Conservation (phyloP, 2,113 vertebrate species). For the Elachura formosa region DNA sequence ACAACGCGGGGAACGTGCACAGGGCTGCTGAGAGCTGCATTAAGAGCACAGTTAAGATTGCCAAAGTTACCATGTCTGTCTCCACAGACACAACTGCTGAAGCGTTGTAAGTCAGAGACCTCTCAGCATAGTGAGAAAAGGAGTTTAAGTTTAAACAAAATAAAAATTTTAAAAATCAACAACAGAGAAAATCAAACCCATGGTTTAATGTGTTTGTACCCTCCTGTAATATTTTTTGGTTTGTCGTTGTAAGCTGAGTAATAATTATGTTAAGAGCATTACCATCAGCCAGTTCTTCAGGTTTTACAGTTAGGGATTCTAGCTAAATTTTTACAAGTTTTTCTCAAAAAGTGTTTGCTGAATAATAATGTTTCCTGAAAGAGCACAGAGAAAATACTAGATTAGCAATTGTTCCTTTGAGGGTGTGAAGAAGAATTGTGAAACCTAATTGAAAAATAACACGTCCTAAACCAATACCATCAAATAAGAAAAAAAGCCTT, state of each 20-base stretch:
- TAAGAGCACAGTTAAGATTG: constrained; percentile 99
- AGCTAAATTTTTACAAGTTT: constrained; percentile 23
- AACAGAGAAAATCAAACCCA: constrained; percentile 50
- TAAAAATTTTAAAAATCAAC: not conserved
- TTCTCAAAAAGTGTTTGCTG: constrained; percentile 5
- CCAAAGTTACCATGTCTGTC: constrained; percentile 99
- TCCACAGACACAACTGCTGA: constrained; percentile 98
- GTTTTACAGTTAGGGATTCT: constrained; percentile 56
- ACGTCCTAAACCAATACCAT: constrained; percentile 31
- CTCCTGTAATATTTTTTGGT: constrained; percentile 62
- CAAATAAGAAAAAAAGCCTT: constrained; percentile 49
- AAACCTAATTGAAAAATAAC: constrained; percentile 46
- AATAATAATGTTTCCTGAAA: not conserved
- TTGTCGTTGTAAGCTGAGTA: constrained; percentile 42
- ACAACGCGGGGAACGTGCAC: constrained; percentile 84
- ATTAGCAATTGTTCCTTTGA: not conserved
- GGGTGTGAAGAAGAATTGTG: not conserved
- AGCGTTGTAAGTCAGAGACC: constrained; percentile 81
- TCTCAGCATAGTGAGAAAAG: not conserved
- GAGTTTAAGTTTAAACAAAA: constrained; percentile 5
- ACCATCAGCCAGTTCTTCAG: constrained; percentile 13
- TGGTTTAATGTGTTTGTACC: constrained; percentile 61
- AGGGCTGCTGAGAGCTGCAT: constrained; percentile 95
- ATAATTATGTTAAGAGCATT: constrained; percentile 42
- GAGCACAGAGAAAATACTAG: constrained; percentile 2